A percentile compares a stretch with the other conserved stretches of the same genome.
Evolutionary conservation across 2,888 invertebrate species (phyloP).

Genomic region (Noctua janthe): DNA sequence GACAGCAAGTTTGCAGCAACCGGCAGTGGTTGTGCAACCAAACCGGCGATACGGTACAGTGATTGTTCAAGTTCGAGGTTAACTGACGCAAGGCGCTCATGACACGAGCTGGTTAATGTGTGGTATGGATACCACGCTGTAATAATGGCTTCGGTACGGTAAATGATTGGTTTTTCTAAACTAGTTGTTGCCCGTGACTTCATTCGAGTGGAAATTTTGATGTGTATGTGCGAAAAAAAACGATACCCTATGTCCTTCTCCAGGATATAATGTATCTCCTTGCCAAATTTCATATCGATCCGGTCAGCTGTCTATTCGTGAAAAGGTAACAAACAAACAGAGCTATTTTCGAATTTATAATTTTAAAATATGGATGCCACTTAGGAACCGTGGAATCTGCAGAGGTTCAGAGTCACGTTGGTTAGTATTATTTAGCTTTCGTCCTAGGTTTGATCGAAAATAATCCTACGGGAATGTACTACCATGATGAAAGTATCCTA

Average conservation of each 20-base stretch:
- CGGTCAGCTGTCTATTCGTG: too few species aligned
- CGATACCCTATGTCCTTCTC: too few species aligned
- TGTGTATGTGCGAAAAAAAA: too few species aligned
- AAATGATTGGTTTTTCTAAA: neutral
- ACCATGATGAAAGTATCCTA: neutral
- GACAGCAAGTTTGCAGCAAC: slow-evolving; percentile 32
- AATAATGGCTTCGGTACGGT: neutral
- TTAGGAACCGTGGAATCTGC: too few species aligned
- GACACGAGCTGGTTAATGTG: slow-evolving; percentile 37
- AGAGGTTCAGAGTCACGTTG: neutral
- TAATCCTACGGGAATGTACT: neutral
- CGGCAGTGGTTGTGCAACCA: slow-evolving; percentile 59
- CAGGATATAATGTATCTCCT: too few species aligned
- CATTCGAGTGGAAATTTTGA: too few species aligned
- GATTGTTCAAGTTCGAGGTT: slow-evolving; percentile 70
- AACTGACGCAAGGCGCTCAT: slow-evolving; percentile 49
- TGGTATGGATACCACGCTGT: neutral
- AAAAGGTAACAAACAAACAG: too few species aligned
- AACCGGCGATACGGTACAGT: slow-evolving; percentile 57
- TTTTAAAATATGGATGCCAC: neutral
- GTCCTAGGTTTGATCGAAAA: neutral
- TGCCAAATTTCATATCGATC: too few species aligned
- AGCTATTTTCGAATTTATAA: too few species aligned
- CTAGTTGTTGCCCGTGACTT: too few species aligned
- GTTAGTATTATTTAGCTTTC: neutral